Conservation (phyloP, 2,888 invertebrate species). For the Eulithis testata region DNA sequence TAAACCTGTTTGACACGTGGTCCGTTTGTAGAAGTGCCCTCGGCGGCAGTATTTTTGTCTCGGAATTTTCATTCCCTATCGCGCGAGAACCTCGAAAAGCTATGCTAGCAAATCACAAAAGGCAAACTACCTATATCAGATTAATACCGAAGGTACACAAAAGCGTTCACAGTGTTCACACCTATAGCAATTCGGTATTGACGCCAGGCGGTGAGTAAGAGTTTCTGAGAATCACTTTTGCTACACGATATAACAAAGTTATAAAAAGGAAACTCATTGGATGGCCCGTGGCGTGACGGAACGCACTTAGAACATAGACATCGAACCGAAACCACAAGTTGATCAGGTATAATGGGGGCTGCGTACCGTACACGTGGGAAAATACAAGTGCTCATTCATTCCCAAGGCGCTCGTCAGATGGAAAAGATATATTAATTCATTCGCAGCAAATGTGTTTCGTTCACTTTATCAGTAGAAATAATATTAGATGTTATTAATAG, state of each 20-base stretch:
- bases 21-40: constrained; percentile 65
- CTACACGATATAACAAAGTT: constrained; percentile 53
- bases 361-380: constrained; percentile 60
- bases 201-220: constrained; percentile 54
- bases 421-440: constrained; percentile 50
- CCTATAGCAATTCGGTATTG: constrained; percentile 51
- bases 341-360: constrained; percentile 59
- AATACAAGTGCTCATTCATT: constrained; percentile 54
- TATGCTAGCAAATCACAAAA: constrained; percentile 46
- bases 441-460: constrained; percentile 46
- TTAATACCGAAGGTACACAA: constrained; percentile 49
- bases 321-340: constrained; percentile 59
- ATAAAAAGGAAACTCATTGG: constrained; percentile 57
- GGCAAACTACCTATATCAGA: constrained; percentile 47
- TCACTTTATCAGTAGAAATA: constrained; percentile 39
- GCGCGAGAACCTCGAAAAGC: constrained; percentile 47
- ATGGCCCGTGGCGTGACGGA: constrained; percentile 59
- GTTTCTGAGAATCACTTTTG: constrained; percentile 52
- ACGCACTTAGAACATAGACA: constrained; percentile 58
- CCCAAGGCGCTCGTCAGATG: constrained; percentile 43
- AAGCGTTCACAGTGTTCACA: constrained; percentile 61
- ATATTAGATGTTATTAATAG: constrained; percentile 42
- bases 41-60: constrained; percentile 65
- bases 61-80: constrained; percentile 51
- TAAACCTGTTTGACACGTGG: constrained; percentile 71